phyloP scores from a whole-genome alignment of 2,888 invertebrate genomes.

The Autographa pulchrina region DNA sequence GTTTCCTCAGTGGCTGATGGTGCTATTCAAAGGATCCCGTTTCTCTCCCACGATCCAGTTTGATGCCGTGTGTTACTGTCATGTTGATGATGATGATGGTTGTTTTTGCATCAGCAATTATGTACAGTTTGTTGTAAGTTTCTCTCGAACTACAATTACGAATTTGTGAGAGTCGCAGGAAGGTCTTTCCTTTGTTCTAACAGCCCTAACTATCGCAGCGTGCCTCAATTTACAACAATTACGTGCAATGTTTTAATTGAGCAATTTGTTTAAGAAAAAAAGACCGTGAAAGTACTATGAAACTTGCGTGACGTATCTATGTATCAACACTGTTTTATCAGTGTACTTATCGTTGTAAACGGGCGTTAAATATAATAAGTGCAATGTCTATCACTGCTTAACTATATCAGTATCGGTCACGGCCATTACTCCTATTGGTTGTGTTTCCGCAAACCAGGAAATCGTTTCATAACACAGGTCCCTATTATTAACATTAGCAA shows the following conservation, averaged over 20 bases:
- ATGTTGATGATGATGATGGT: constrained; percentile 82
- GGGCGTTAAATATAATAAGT: constrained; percentile 45
- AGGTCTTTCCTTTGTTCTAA: constrained; percentile 79
- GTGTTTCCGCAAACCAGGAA: constrained; percentile 67
- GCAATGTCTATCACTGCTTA: constrained; percentile 32
- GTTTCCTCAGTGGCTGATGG: constrained; percentile 81
- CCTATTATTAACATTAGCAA: constrained; percentile 61
- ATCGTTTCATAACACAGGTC: constrained; percentile 69
- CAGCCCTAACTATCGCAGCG: constrained; percentile 78
- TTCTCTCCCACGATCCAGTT: constrained; percentile 88
- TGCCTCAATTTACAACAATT: constrained; percentile 68
- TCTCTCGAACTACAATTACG: constrained; percentile 85
- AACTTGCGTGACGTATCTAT: constrained; percentile 43
- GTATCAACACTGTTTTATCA: constrained; percentile 38
- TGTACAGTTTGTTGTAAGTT: constrained; percentile 84
- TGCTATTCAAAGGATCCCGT: constrained; percentile 83
- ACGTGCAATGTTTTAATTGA: constrained; percentile 78
- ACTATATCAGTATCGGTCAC: constrained; percentile 59
- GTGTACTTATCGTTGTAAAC: constrained; percentile 40
- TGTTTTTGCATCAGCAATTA: constrained; percentile 88
- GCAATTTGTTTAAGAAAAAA: constrained; percentile 67
- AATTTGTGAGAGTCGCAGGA: constrained; percentile 83
- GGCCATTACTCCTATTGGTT: constrained; percentile 58
- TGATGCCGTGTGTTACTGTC: constrained; percentile 83
- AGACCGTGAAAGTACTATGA: constrained; percentile 66